Base-by-base conservation (phyloP, 2,797 vertebrate genomes). In the Mareca strepera region DNA sequence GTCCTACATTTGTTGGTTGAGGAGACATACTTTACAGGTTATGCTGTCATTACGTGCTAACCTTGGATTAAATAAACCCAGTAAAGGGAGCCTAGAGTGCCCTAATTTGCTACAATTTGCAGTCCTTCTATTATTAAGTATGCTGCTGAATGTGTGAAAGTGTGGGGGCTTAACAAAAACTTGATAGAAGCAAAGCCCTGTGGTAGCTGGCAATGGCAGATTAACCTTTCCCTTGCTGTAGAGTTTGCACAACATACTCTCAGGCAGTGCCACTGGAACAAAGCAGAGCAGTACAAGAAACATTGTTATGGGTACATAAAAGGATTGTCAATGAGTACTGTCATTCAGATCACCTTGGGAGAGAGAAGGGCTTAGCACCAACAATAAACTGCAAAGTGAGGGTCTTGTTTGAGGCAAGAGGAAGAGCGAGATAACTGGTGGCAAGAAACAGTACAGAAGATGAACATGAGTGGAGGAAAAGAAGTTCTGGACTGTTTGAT, bases 91-190 rank as follows among this genome's bases (percentile, higher is more conserved):
- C 26, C 33, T 91, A 44, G 90, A 91, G 85, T 87, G 89, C 41
- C 53, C 46, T 64, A 52, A 72, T 50, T 86, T 87, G 75, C 72
- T 79, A 82, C 81, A 87, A 35, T 35, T 20, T 56, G 84, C 86
- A 69, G 84, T 25, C 82, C 85, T 95, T 89, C 92, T 96, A 93
- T 95, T 96, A 95, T 92, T 94, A 94, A 95, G 66, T 59, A 67
- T 94, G 73, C 46, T 88, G 66, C 59, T 33, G 50, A 94, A 95
- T 1, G 88, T 90, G 87, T 91, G 94, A 91, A 96, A 93, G 53
- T 46, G 94, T 88, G 91, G 50, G 87, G 79, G 92, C 89, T 94
- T 69, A 58, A 89, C 48, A 89, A n/a, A 82, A 74, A 90, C 95
- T 66, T 58, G 1, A 4, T 77, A 90, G 89, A 93, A 92, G 85